phyloP scores from a whole-genome alignment of 2,797 vertebrate species.

The Xenops minutus region DNA sequence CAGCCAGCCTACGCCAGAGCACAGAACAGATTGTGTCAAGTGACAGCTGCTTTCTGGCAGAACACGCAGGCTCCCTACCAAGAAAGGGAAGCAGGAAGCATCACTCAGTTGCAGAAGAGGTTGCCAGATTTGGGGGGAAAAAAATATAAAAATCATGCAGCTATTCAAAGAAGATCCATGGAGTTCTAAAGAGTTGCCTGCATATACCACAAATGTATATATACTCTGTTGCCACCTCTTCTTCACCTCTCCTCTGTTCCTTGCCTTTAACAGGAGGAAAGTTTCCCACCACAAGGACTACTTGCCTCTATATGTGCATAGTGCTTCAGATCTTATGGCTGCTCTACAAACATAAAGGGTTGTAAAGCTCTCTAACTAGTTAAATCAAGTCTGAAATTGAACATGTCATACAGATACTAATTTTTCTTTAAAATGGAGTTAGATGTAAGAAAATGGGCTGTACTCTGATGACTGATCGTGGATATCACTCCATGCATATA shows the following conservation, averaged over 20 bases:
- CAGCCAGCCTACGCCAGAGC: conserved; percentile 45
- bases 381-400: background rate
- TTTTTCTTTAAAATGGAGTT: background rate
- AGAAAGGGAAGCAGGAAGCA: conserved; percentile 61
- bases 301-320: background rate
- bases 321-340: background rate
- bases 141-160: background rate
- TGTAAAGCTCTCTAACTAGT: background rate
- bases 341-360: background rate
- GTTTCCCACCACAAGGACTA: background rate
- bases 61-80: conserved; percentile 40
- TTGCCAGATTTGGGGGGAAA: background rate
- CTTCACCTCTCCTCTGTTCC: background rate
- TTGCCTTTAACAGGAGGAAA: background rate
- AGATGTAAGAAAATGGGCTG: background rate
- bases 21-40: conserved; percentile 63
- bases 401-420: background rate
- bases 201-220: background rate
- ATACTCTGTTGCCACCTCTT: background rate
- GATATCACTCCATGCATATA: rapidly evolving
- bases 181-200: background rate
- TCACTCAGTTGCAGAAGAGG: conserved; percentile 23
- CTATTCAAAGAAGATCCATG: background rate
- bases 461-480: background rate
- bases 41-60: conserved; percentile 70